These are phyloP conservation scores for Drosophila simulans DNA, from an alignment of 1,140 invertebrate species.

Conservation along the genomic window DNA sequence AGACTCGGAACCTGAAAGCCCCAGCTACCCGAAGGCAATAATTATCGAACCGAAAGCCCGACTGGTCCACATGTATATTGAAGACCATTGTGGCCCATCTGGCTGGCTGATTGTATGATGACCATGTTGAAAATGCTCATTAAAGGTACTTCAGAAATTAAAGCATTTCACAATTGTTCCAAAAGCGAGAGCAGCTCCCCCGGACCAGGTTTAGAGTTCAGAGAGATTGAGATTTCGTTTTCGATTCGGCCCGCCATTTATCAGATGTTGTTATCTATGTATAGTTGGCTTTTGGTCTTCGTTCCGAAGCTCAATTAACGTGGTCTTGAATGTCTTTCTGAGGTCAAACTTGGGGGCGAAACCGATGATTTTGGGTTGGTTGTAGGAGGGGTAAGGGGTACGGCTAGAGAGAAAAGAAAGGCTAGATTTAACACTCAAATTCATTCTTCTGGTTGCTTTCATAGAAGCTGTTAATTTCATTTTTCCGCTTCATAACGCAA, in stretches of 20 bases:
- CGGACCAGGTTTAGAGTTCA: conserved; percentile 38
- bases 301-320: conserved; percentile 65
- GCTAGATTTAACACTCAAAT: conserved; percentile 7
- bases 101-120: conserved; percentile 64
- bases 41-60: conserved; percentile 66
- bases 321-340: conserved; percentile 57
- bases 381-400: neutral
- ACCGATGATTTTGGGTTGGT: conserved; percentile 23
- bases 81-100: conserved; percentile 42
- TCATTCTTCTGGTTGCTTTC: conserved; percentile 9
- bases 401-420: neutral
- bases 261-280: conserved; percentile 77
- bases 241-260: conserved; percentile 75
- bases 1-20: conserved; percentile 5
- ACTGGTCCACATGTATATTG: conserved; percentile 66
- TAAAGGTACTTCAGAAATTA: conserved; percentile 82
- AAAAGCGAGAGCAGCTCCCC: conserved; percentile 42
- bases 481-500: conserved; percentile 9
- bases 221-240: conserved; percentile 51
- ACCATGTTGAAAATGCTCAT: conserved; percentile 83
- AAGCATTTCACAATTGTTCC: conserved; percentile 82
- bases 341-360: conserved; percentile 45
- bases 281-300: conserved; percentile 19
- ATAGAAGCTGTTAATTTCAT: conserved; percentile 21
- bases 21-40: conserved; percentile 64